A percentile compares a stretch with the other conserved stretches of the same genome.
phyloP scores from a whole-genome alignment of 2,113 vertebrate genomes.

The Tylochromis polylepis region DNA sequence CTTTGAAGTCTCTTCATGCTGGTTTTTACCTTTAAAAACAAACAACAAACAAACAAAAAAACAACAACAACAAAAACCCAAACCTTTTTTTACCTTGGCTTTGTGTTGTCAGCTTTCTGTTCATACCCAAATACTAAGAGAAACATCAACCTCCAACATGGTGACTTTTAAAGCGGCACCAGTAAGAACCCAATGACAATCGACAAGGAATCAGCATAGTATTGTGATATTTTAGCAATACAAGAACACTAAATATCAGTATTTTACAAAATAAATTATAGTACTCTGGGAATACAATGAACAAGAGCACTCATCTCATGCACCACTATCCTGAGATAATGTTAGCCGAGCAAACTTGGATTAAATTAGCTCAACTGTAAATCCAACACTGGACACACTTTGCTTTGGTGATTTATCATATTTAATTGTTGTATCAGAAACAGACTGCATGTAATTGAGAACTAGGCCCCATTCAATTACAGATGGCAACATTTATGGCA shows the following conservation, averaged over 20 bases:
- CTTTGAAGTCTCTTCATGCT: no score
- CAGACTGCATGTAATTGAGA: not conserved
- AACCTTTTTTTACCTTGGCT: no score
- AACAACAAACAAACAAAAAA: no score
- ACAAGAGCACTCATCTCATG: not conserved
- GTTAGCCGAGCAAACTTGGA: not conserved
- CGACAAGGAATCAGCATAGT: not conserved
- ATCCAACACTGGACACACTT: not conserved
- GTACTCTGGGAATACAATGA: not conserved
- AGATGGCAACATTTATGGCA: not conserved
- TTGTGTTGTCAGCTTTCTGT: no score
- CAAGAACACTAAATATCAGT: not conserved
- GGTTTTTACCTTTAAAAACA: no score
- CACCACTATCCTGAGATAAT: not conserved
- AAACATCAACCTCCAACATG: not conserved
- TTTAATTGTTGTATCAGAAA: not conserved
- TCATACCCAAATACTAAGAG: no score
- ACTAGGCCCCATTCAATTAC: not conserved
- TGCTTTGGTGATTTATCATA: not conserved
- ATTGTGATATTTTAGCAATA: not conserved
- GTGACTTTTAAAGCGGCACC: not conserved
- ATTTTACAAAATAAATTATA: not conserved
- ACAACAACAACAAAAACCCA: no score
- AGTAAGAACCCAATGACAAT: not conserved
- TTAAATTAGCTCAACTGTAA: not conserved